Evolutionary conservation across 2,888 invertebrate species (phyloP).

Genomic region (Plemyria rubiginata): DNA sequence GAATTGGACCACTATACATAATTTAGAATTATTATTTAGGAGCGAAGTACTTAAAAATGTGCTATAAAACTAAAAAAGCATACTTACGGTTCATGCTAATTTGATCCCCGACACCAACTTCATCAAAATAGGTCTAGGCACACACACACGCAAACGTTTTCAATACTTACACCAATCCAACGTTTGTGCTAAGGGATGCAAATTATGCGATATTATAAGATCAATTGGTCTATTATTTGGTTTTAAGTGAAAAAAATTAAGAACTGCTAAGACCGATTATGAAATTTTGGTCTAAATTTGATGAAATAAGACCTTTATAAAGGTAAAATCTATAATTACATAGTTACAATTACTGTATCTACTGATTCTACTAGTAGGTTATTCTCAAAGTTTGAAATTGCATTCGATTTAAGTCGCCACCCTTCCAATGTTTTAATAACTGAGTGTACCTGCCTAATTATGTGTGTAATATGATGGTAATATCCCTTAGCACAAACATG

Average conservation of each 20-base stretch:
- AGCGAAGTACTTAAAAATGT: conserved; percentile 29
- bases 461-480: background rate
- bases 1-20: conserved; percentile 36
- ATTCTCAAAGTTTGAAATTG: conserved; percentile 1
- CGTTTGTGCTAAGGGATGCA: conserved; percentile 70
- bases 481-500: conserved; percentile 77
- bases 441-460: conserved; percentile 13
- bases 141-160: conserved; percentile 54
- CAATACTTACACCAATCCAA: conserved; percentile 63
- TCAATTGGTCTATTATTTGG: background rate
- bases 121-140: conserved; percentile 40
- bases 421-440: background rate
- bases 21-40: conserved; percentile 35
- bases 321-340: too few species aligned
- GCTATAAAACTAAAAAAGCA: conserved; percentile 48
- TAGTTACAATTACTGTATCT: too few species aligned
- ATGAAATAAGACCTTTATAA: too few species aligned
- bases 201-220: background rate
- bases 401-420: conserved; percentile 11
- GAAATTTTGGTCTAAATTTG: background rate
- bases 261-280: background rate
- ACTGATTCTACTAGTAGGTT: too few species aligned
- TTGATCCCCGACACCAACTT: conserved; percentile 83
- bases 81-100: conserved; percentile 65
- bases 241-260: background rate